Evolutionary conservation across 1,140 invertebrate genomes (phyloP).

Genomic region (Orchesella cincta): DNA sequence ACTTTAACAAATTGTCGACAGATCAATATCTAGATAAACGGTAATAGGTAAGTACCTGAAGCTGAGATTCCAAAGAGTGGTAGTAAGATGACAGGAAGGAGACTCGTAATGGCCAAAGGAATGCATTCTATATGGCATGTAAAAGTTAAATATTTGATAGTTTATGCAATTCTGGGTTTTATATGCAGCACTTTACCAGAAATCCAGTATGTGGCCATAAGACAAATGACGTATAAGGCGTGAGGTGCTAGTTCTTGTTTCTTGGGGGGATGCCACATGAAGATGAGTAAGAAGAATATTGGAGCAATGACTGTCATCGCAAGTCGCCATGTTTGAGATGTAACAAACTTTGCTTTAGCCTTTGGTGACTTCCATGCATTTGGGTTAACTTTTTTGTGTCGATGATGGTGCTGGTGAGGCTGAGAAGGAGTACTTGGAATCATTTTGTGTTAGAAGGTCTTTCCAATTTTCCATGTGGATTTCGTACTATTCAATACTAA

Average conservation of each 20-base stretch:
- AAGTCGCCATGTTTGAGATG: background rate
- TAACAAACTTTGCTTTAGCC: no score
- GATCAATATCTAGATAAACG: background rate
- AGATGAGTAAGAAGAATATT: background rate
- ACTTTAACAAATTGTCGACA: background rate
- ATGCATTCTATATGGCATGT: constrained; percentile 62
- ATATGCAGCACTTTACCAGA: background rate
- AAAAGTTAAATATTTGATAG: background rate
- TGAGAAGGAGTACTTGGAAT: no score
- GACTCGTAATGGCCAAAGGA: constrained; percentile 77
- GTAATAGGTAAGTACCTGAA: background rate
- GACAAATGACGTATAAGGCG: background rate
- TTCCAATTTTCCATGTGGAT: no score
- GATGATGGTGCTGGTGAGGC: no score
- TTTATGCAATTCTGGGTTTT: background rate
- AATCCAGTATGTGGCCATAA: background rate
- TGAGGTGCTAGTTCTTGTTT: background rate
- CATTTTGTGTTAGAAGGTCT: no score
- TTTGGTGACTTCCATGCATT: no score
- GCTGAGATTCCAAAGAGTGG: constrained; percentile 69
- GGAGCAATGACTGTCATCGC: background rate
- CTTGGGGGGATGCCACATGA: background rate
- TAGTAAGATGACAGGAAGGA: constrained; percentile 79
- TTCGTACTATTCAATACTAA: no score
- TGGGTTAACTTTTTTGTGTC: no score